A percentile compares a stretch with the other conserved stretches of the same genome.
These are phyloP conservation scores for Apotomis capreana DNA, from an alignment of 2,888 invertebrate species.

Conservation along the genomic window DNA sequence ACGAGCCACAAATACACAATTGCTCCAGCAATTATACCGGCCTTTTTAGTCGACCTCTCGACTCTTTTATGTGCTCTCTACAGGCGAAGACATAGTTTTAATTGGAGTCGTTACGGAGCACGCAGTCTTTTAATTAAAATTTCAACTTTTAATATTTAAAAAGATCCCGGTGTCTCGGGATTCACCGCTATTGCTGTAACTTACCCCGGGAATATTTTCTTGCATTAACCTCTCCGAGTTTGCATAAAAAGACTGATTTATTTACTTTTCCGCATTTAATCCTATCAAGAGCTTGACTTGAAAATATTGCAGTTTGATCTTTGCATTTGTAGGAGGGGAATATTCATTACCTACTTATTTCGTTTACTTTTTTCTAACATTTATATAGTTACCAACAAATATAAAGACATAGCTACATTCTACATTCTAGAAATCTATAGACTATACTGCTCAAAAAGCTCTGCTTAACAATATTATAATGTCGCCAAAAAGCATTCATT, in stretches of 20 bases:
- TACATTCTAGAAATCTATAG: too few species aligned
- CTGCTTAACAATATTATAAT: too few species aligned
- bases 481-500: too few species aligned
- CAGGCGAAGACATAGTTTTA: conserved; percentile 78
- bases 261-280: conserved; percentile 41
- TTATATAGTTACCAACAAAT: too few species aligned
- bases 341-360: conserved; percentile 1
- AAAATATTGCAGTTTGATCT: conserved; percentile 40
- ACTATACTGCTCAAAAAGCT: too few species aligned
- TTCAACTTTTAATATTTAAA: conserved; percentile 72
- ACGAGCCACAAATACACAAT: conserved; percentile 64
- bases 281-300: conserved; percentile 39
- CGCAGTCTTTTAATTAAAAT: conserved; percentile 77
- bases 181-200: conserved; percentile 58
- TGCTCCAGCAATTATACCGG: conserved; percentile 66
- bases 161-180: conserved; percentile 60
- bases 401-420: too few species aligned
- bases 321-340: conserved; percentile 16
- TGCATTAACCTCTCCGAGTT: conserved; percentile 48
- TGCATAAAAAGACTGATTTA: conserved; percentile 48
- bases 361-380: too few species aligned
- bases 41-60: conserved; percentile 64
- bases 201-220: conserved; percentile 52
- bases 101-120: conserved; percentile 74
- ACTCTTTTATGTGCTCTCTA: conserved; percentile 69